A percentile compares a stretch with the other conserved stretches of the same genome.
These are phyloP conservation scores for Ectobius pallidus DNA, from an alignment of 2,888 invertebrate species.

Conservation along the genomic window DNA sequence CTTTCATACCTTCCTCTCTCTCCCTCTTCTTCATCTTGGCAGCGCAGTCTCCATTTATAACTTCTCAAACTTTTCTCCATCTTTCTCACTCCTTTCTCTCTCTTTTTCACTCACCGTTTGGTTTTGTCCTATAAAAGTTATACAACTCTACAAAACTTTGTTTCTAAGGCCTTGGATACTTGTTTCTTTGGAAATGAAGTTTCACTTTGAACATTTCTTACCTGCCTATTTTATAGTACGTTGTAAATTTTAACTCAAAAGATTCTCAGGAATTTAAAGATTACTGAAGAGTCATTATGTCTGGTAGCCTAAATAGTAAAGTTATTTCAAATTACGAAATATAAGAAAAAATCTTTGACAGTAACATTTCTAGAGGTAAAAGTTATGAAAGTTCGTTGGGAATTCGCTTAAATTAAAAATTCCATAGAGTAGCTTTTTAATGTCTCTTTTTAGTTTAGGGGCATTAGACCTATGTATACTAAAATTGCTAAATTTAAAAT, in stretches of 20 bases:
- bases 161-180: neutral
- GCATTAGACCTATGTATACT: too few species aligned
- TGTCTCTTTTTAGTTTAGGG: too few species aligned
- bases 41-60: slow-evolving; percentile 23
- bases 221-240: neutral
- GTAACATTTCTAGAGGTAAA: too few species aligned
- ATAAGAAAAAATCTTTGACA: too few species aligned
- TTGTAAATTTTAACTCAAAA: neutral
- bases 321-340: too few species aligned
- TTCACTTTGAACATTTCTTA: neutral
- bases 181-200: neutral
- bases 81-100: too few species aligned
- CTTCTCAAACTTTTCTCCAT: neutral
- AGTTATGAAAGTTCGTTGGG: too few species aligned
- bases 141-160: neutral
- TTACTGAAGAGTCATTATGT: neutral
- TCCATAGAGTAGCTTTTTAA: too few species aligned
- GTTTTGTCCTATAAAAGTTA: slow-evolving; percentile 17
- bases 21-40: slow-evolving; percentile 3
- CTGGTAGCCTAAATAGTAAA: too few species aligned
- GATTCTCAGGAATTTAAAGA: neutral
- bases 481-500: too few species aligned
- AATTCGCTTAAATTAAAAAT: too few species aligned
- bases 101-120: neutral
- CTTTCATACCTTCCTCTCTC: neutral